phyloP scores from a whole-genome alignment of 2,888 invertebrate genomes.

The Glyphotaelius pellucidus region DNA sequence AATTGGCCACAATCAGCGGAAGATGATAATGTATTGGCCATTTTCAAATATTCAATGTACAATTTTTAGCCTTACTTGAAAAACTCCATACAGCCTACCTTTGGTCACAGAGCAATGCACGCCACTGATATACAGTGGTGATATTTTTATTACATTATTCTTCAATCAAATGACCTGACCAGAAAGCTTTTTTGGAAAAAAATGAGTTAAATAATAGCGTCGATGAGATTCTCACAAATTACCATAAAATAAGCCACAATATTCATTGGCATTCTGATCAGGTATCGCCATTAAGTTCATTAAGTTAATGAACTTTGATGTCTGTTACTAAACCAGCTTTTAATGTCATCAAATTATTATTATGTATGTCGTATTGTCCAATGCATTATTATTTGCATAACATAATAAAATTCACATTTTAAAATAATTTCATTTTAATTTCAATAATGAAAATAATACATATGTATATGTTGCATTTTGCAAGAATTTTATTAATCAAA shows the following conservation, averaged over 20 bases:
- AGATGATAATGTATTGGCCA: no score
- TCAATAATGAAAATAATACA: neutral
- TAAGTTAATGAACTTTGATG: neutral
- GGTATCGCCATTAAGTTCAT: neutral
- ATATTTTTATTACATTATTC: neutral
- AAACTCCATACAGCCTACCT: no score
- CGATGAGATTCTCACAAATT: neutral
- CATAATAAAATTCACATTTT: neutral
- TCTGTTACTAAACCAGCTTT: neutral
- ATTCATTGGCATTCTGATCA: neutral
- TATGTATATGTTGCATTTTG: neutral
- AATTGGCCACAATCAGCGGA: no score
- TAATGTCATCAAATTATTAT: neutral
- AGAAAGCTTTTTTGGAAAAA: neutral
- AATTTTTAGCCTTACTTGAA: no score
- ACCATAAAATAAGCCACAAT: neutral
- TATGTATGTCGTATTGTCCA: neutral
- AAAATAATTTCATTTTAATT: neutral
- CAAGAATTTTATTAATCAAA: neutral
- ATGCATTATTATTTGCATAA: neutral
- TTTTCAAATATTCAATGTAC: no score
- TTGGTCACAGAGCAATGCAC: no score
- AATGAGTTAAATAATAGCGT: neutral
- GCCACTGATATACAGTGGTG: neutral
- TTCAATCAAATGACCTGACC: neutral